Evolutionary conservation across 2,113 vertebrate species (phyloP).

Genomic region (Phylloscopus whistleri): DNA sequence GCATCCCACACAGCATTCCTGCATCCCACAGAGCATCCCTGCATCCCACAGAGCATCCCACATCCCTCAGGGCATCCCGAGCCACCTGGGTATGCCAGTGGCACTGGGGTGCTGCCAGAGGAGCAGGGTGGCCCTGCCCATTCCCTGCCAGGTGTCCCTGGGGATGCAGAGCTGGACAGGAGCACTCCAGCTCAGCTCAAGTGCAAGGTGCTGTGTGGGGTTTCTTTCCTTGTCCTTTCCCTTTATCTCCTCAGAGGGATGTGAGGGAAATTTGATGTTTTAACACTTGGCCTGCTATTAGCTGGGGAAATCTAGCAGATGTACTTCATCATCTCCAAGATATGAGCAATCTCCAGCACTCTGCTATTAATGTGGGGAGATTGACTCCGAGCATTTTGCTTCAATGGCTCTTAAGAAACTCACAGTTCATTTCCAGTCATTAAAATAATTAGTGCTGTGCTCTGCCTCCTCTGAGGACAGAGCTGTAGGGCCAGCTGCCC

Average conservation of each 20-base stretch:
- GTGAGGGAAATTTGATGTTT: background rate
- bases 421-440: constrained; percentile 11
- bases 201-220: background rate
- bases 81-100: background rate
- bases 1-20: background rate
- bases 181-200: background rate
- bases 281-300: background rate
- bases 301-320: background rate
- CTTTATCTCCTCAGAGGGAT: background rate
- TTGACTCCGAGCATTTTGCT: constrained; percentile 4
- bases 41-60: background rate
- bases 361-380: background rate
- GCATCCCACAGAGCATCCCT: background rate
- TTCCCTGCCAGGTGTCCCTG: background rate
- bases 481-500: background rate
- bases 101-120: fast-evolving
- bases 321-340: background rate
- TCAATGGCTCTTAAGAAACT: constrained; percentile 4
- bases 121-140: background rate
- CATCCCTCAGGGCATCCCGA: background rate
- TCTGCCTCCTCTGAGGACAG: background rate
- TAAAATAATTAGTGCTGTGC: constrained; percentile 9
- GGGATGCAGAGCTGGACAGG: background rate
- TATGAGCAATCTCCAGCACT: background rate
- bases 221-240: background rate